Evolutionary conservation across 2,113 vertebrate species (phyloP).

Genomic region (Noctilio leporinus): DNA sequence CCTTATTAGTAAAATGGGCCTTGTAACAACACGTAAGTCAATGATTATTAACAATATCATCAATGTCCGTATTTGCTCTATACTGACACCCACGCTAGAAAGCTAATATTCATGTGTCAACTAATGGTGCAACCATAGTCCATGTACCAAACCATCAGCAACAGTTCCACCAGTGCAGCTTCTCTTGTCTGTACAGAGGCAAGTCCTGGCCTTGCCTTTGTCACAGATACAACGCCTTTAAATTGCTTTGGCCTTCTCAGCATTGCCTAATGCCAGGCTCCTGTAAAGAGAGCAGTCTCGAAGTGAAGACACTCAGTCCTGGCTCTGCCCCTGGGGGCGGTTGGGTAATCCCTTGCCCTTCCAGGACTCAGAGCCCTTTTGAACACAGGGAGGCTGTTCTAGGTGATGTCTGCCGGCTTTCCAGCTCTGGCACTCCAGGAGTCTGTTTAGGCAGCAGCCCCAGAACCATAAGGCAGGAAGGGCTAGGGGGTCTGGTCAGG

Average conservation of each 20-base stretch:
- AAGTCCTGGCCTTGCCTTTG: not conserved
- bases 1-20: not conserved
- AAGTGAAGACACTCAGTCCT: not conserved
- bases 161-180: not conserved
- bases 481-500: slow-evolving; percentile 63
- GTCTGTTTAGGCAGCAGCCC: slow-evolving; percentile 58
- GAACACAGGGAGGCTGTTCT: not conserved
- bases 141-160: not conserved
- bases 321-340: not conserved
- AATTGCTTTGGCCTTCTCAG: not conserved
- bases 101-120: not conserved
- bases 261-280: not conserved
- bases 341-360: not conserved
- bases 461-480: slow-evolving; percentile 50
- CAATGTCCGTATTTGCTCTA: not conserved
- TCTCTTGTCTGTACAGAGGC: not conserved
- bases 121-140: not conserved
- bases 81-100: not conserved
- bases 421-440: not conserved
- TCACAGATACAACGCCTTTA: not conserved
- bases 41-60: not conserved
- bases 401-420: not conserved
- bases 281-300: not conserved
- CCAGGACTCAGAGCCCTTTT: not conserved
- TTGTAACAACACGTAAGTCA: not conserved